Conservation (phyloP, 2,113 vertebrate species). For the Tetrao urogallus region DNA sequence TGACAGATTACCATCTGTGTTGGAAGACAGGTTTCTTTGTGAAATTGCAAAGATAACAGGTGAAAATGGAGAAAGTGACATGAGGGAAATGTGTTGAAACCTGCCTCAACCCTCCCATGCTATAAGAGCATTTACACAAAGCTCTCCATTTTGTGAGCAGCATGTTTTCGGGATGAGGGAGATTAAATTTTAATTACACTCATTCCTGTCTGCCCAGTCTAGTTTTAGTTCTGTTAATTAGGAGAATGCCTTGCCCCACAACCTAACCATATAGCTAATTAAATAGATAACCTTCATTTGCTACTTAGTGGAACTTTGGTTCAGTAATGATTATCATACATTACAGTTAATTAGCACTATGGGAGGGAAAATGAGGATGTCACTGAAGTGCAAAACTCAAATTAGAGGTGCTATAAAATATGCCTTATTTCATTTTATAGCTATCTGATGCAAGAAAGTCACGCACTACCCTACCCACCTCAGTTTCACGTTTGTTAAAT, state of each 20-base stretch:
- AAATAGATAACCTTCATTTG: constrained; percentile 40
- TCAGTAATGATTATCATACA: constrained; percentile 45
- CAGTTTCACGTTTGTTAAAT: neutral
- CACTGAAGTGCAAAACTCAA: constrained; percentile 14
- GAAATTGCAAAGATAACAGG: constrained; percentile 61
- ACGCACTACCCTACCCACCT: neutral
- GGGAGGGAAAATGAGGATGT: constrained; percentile 42
- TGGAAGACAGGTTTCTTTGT: constrained; percentile 52
- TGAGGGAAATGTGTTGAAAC: constrained; percentile 66
- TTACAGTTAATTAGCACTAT: constrained; percentile 50
- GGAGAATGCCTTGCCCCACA: constrained; percentile 43
- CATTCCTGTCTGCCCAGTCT: constrained; percentile 48
- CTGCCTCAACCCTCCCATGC: constrained; percentile 43
- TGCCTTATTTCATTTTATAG: neutral
- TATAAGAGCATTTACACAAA: constrained; percentile 58
- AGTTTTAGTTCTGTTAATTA: constrained; percentile 61
- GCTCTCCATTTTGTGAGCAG: constrained; percentile 36
- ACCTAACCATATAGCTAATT: constrained; percentile 44
- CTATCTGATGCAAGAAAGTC: constrained; percentile 28
- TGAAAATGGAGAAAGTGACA: constrained; percentile 71
- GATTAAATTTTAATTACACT: constrained; percentile 60
- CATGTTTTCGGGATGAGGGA: constrained; percentile 48
- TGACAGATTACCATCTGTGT: constrained; percentile 70
- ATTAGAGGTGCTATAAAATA: neutral
- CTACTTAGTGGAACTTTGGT: constrained; percentile 36